These are phyloP conservation scores for Ophiodon elongatus DNA, from an alignment of 2,113 vertebrate species.

Conservation along the genomic window DNA sequence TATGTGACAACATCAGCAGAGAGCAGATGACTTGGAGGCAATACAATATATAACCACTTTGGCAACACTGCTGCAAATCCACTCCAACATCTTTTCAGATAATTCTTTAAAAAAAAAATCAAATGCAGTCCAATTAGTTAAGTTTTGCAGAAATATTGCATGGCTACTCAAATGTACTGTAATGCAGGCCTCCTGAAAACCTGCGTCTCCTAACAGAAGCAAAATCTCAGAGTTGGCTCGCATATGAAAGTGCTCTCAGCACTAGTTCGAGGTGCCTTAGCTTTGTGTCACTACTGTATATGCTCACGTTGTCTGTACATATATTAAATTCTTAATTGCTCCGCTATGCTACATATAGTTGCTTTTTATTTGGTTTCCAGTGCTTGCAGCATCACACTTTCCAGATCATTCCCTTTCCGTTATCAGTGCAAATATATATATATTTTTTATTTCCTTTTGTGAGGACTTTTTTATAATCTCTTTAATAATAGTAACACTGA, in stretches of 20 bases:
- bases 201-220: slow-evolving; percentile 12
- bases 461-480: slow-evolving; percentile 57
- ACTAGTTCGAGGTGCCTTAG: slow-evolving; percentile 44
- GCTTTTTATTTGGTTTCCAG: slow-evolving; percentile 84
- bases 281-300: slow-evolving; percentile 33
- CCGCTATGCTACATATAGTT: slow-evolving; percentile 84
- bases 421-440: slow-evolving; percentile 81
- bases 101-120: slow-evolving; percentile 4
- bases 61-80: slow-evolving; percentile 55
- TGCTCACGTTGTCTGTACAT: slow-evolving; percentile 68
- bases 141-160: slow-evolving; percentile 24
- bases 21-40: slow-evolving; percentile 2
- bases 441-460: slow-evolving; percentile 35
- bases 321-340: slow-evolving; percentile 78
- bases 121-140: slow-evolving; percentile 32
- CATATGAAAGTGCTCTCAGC: slow-evolving; percentile 63
- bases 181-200: slow-evolving; percentile 21
- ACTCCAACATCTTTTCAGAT: slow-evolving; percentile 6
- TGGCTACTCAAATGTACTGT: slow-evolving; percentile 16
- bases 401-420: slow-evolving; percentile 73
- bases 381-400: slow-evolving; percentile 79
- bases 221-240: slow-evolving; percentile 61
- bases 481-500: slow-evolving; percentile 60
- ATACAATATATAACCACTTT: slow-evolving; percentile 46
- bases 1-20: not conserved